Evolutionary conservation across 2,888 invertebrate species (phyloP).

Genomic region (Petrolisthes cinctipes): DNA sequence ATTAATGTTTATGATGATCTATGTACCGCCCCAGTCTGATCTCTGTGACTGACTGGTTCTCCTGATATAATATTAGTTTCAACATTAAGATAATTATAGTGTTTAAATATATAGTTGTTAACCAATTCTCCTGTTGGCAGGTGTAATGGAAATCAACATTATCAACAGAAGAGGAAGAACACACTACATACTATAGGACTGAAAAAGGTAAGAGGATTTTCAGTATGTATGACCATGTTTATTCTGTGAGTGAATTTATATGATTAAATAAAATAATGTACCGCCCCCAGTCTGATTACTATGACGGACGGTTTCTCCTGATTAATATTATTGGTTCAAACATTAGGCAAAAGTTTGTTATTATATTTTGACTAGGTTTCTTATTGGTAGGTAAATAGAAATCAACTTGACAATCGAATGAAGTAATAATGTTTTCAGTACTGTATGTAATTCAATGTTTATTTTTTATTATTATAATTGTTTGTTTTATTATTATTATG

Average conservation of each 20-base stretch:
- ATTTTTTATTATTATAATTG: background rate
- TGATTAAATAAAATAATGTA: slow-evolving; percentile 28
- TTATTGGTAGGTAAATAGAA: no score
- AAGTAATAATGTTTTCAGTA: no score
- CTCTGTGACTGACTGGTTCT: slow-evolving; percentile 22
- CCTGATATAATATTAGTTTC: slow-evolving; percentile 1
- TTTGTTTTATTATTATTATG: background rate
- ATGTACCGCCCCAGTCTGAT: slow-evolving; percentile 44
- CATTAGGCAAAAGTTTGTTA: background rate
- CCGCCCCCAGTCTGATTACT: slow-evolving; percentile 43
- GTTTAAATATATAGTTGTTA: background rate
- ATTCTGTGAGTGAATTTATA: background rate
- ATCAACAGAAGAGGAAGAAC: no score
- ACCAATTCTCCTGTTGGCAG: background rate
- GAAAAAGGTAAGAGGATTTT: no score
- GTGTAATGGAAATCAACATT: no score
- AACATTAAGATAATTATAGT: background rate
- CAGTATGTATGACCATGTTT: no score
- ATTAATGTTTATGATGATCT: no score
- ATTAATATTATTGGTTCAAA: background rate
- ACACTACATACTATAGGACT: no score
- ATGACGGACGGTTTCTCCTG: slow-evolving; percentile 24
- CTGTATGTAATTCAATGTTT: background rate
- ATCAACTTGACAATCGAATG: no score
- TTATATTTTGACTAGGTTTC: background rate